phyloP scores from a whole-genome alignment of 2,797 vertebrate genomes.

The Toxotes lorentzi region DNA sequence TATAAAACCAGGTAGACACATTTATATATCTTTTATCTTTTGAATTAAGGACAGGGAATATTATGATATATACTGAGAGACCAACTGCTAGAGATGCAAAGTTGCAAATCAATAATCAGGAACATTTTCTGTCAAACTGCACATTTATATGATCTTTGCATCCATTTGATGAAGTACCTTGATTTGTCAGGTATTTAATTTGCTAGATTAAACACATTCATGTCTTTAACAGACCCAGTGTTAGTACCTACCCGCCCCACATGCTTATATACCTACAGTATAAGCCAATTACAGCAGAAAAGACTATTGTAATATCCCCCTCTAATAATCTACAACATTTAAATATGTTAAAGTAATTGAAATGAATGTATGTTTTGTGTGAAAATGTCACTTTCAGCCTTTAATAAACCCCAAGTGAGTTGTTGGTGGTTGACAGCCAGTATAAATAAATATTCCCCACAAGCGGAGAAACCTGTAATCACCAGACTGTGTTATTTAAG shows the following conservation, averaged over 20 bases:
- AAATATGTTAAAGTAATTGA: too few species aligned
- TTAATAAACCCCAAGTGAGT: not conserved
- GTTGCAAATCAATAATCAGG: conserved; percentile 13
- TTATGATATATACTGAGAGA: conserved; percentile 11
- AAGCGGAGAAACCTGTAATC: not conserved
- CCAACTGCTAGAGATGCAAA: not conserved
- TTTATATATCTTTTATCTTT: not conserved
- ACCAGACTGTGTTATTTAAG: not conserved
- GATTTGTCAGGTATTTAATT: conserved; percentile 21
- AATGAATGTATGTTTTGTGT: too few species aligned
- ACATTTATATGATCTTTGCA: conserved; percentile 7
- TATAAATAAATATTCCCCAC: not conserved
- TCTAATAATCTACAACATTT: too few species aligned
- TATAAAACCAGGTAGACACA: not conserved
- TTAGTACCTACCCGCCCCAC: not conserved
- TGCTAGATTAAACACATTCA: not conserved
- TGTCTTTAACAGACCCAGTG: not conserved
- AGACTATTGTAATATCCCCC: too few species aligned
- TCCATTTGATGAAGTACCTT: conserved; percentile 8
- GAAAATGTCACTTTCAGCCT: not conserved
- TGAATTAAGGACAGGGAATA: not conserved
- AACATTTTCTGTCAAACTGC: not conserved
- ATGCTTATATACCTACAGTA: not conserved
- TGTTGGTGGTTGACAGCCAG: not conserved
- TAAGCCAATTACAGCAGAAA: too few species aligned